These are phyloP conservation scores for Unio pictorum DNA, from an alignment of 2,888 invertebrate genomes.

Conservation along the genomic window DNA sequence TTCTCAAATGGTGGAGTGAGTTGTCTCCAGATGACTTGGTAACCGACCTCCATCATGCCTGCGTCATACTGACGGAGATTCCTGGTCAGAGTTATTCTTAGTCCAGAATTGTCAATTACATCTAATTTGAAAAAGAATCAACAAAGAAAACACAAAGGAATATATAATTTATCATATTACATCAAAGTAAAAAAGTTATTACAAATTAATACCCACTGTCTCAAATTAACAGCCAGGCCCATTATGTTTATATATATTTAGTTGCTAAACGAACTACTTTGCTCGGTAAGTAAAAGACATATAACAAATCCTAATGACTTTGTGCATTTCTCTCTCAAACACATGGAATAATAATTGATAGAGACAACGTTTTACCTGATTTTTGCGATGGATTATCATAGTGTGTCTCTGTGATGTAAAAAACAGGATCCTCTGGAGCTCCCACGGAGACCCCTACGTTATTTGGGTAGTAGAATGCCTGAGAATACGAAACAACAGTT, in stretches of 20 bases:
- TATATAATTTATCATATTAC: too few species aligned
- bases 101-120: slow-evolving; percentile 75
- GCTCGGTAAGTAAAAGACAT: too few species aligned
- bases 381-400: slow-evolving; percentile 83
- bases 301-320: too few species aligned
- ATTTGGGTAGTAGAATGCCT: slow-evolving; percentile 54
- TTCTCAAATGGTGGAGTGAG: slow-evolving; percentile 84
- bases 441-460: slow-evolving; percentile 86
- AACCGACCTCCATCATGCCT: slow-evolving; percentile 77
- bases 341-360: too few species aligned
- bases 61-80: slow-evolving; percentile 84
- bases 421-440: slow-evolving; percentile 79
- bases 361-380: slow-evolving; percentile 10
- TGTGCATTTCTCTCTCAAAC: too few species aligned
- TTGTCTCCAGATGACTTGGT: slow-evolving; percentile 81
- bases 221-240: too few species aligned
- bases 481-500: not conserved
- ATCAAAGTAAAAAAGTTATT: too few species aligned
- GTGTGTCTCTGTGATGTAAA: slow-evolving; percentile 92
- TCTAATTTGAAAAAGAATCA: slow-evolving; percentile 68
- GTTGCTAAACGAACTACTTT: too few species aligned
- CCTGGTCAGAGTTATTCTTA: slow-evolving; percentile 85
- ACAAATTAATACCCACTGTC: too few species aligned
- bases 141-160: too few species aligned
- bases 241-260: too few species aligned